phyloP scores from a whole-genome alignment of 53 echinoderm and acorn worm genomes.

The Actinopyga echinites region DNA sequence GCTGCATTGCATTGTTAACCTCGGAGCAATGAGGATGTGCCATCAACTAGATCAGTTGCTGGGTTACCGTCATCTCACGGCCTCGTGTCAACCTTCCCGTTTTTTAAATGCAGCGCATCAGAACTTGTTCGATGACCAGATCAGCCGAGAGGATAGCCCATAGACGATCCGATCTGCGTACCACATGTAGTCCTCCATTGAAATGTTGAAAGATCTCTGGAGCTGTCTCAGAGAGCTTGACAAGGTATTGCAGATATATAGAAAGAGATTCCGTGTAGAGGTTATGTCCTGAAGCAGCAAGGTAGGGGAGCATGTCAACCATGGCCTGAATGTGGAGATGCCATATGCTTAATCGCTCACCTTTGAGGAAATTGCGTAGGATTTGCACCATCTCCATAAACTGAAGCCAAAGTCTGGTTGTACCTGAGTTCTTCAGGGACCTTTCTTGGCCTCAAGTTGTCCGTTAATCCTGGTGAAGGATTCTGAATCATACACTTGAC shows the following conservation, averaged over 20 bases:
- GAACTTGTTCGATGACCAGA: conserved; percentile 20
- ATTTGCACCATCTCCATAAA: conserved; percentile 20
- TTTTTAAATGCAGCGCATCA: neutral
- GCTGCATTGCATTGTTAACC: conserved; percentile 17
- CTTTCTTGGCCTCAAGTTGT: neutral
- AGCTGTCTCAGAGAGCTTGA: conserved; percentile 3
- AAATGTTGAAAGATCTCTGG: conserved; percentile 1
- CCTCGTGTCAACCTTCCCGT: conserved; percentile 27
- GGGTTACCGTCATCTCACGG: conserved; percentile 25
- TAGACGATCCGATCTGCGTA: neutral
- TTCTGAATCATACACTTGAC: too few species aligned
- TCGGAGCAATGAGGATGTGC: neutral
- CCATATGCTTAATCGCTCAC: conserved; percentile 42
- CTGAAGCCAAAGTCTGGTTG: neutral
- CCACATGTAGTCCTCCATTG: neutral
- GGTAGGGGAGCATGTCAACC: conserved; percentile 40
- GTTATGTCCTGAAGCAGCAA: conserved; percentile 49
- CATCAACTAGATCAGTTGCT: neutral
- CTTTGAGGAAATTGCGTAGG: conserved; percentile 22
- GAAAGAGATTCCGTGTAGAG: conserved; percentile 2
- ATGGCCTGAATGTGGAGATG: conserved; percentile 13
- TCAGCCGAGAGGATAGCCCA: conserved; percentile 35
- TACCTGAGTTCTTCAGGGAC: neutral
- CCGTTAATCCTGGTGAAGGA: neutral
- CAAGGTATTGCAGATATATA: conserved; percentile 1